Evolutionary conservation across 2,113 vertebrate species (phyloP).

Genomic region (Saimiri boliviensis): DNA sequence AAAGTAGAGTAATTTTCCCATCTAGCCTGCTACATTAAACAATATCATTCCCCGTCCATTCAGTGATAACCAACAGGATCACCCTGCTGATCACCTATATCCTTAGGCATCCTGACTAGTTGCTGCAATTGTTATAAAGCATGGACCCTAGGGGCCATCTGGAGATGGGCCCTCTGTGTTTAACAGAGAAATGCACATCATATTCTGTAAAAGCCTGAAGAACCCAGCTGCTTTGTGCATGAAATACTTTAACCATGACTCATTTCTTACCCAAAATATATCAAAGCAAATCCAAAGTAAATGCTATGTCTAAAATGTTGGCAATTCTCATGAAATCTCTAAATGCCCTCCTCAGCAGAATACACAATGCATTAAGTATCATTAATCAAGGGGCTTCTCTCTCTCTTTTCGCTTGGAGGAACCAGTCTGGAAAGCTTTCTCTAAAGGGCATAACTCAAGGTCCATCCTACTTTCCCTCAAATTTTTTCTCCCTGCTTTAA

Average conservation of each 20-base stretch:
- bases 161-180: neutral
- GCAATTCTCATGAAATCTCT: constrained; percentile 4
- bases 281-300: constrained; percentile 50
- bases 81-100: neutral
- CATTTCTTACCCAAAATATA: constrained; percentile 63
- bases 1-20: constrained; percentile 1
- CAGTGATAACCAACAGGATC: neutral
- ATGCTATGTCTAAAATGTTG: constrained; percentile 54
- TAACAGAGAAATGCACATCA: constrained; percentile 17
- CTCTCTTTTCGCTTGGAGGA: neutral
- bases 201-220: constrained; percentile 32
- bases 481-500: neutral
- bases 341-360: constrained; percentile 29
- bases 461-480: neutral
- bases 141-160: neutral
- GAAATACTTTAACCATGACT: constrained; percentile 64
- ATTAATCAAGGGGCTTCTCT: neutral
- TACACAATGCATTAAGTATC: neutral
- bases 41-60: neutral
- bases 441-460: neutral
- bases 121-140: neutral
- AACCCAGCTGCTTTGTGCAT: constrained; percentile 14
- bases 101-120: neutral
- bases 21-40: neutral
- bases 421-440: neutral